Evolutionary conservation across 35 echinoderm and acorn worm genomes (phyloP).

Genomic region (Lytechinus variegatus): DNA sequence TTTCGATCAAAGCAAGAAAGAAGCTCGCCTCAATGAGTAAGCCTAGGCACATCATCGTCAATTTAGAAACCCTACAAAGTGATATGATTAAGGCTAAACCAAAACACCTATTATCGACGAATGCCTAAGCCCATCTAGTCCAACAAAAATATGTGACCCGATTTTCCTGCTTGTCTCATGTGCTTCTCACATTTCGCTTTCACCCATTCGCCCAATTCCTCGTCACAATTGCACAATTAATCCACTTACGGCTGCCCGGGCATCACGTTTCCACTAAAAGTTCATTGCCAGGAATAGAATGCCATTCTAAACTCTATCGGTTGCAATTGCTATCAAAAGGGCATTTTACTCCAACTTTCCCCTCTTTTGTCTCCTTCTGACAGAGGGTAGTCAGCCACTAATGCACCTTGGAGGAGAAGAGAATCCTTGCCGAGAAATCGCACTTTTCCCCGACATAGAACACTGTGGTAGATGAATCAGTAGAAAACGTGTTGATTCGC

Average conservation of each 20-base stretch:
- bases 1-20: too few relatives aligned
- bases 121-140: neutral
- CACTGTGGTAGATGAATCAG: too few relatives aligned
- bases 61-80: neutral
- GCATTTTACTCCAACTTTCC: constrained; percentile 5
- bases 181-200: neutral
- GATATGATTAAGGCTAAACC: neutral
- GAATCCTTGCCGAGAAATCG: neutral
- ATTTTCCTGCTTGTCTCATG: neutral
- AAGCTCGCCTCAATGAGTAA: too few relatives aligned
- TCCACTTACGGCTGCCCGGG: neutral
- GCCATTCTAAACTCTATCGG: neutral
- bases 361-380: neutral
- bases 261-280: neutral
- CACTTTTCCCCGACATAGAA: neutral
- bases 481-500: too few relatives aligned
- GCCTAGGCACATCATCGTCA: neutral
- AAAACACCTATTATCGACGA: neutral
- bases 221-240: constrained; percentile 4
- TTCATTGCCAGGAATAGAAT: constrained; percentile 4
- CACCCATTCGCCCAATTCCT: neutral
- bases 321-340: neutral
- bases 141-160: neutral
- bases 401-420: neutral
- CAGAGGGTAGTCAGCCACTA: neutral